Evolutionary conservation across 2,888 invertebrate species (phyloP).

Genomic region (Campopleginae sp.): DNA sequence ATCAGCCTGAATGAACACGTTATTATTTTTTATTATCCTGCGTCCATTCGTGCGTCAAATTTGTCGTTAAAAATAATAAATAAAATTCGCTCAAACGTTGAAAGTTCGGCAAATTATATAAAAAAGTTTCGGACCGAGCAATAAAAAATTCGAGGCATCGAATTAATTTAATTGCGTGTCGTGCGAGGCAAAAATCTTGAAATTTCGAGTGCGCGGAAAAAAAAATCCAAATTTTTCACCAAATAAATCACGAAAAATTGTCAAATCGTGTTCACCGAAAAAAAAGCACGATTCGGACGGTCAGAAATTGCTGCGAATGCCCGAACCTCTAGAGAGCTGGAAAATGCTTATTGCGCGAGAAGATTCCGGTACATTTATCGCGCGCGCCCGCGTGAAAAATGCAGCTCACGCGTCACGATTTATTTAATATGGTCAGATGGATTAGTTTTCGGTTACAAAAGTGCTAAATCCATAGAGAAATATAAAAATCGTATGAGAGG

Average conservation of each 20-base stretch:
- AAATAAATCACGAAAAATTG: neutral
- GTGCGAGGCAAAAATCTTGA: neutral
- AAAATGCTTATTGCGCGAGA: neutral
- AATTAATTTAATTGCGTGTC: too few relatives aligned
- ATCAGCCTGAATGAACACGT: slow-evolving; percentile 4
- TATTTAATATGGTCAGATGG: slow-evolving; percentile 23
- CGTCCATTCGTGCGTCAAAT: neutral
- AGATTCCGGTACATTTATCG: neutral
- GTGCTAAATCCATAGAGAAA: slow-evolving; percentile 12
- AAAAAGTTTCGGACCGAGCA: neutral
- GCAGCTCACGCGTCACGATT: slow-evolving; percentile 5
- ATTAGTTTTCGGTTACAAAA: neutral
- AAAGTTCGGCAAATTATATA: neutral
- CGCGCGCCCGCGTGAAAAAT: neutral
- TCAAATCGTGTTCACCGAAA: neutral
- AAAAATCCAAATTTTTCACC: too few relatives aligned
- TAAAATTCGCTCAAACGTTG: neutral
- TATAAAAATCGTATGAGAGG: slow-evolving; percentile 21
- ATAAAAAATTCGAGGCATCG: neutral
- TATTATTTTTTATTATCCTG: neutral
- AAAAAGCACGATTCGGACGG: neutral
- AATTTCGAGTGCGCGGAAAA: neutral
- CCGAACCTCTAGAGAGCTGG: neutral
- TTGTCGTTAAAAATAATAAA: neutral
- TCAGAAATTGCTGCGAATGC: neutral